These are phyloP conservation scores for Artibeus jamaicensis DNA, from an alignment of 2,797 vertebrate genomes.

Conservation along the genomic window DNA sequence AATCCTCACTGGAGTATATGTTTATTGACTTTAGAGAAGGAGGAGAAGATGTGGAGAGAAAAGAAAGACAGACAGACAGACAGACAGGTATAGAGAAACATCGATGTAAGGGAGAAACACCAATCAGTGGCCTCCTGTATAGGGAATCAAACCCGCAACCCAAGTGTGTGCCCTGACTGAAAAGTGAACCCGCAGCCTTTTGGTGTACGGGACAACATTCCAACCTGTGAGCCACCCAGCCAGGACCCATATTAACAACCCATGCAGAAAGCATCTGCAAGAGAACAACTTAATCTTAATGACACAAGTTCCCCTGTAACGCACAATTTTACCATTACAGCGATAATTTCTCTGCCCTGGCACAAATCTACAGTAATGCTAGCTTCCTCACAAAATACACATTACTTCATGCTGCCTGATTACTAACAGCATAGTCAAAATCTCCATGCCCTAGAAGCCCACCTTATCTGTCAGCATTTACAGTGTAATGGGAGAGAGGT, in stretches of 20 bases:
- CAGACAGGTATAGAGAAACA: neutral
- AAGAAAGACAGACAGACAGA: neutral
- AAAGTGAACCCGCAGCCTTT: neutral
- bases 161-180: neutral
- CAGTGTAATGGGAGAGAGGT: accelerated
- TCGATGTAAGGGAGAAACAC: neutral
- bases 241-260: neutral
- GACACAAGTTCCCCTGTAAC: neutral
- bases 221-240: neutral
- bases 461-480: neutral
- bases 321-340: neutral
- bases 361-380: neutral
- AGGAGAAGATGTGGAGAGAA: neutral
- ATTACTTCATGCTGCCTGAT: neutral
- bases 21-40: neutral
- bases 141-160: too few species aligned
- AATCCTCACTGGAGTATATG: neutral
- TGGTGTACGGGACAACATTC: neutral
- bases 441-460: neutral
- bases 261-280: neutral
- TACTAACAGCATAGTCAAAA: neutral
- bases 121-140: neutral
- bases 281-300: conserved; percentile 15
- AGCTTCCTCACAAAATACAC: conserved; percentile 6
- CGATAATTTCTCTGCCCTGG: neutral